These are phyloP conservation scores for Hirudinaria manillensis DNA, from an alignment of 2,888 invertebrate genomes.

Conservation along the genomic window DNA sequence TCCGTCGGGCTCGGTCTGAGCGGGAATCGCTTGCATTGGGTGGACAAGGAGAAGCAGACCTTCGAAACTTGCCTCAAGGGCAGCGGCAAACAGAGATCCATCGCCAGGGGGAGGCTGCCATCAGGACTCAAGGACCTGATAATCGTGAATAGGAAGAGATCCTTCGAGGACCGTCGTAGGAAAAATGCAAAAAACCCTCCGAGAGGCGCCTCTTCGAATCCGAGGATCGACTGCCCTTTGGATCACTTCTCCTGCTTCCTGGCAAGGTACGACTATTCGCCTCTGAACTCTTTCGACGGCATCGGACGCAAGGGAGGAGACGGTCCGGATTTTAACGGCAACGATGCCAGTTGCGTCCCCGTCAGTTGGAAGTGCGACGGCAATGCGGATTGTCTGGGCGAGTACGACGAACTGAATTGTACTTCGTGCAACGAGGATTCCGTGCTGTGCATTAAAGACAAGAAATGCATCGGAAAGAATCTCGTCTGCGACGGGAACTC, in stretches of 20 bases:
- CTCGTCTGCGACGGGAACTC: not conserved
- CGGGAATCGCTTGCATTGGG: not conserved
- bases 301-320: not conserved
- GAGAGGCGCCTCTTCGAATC: too few relatives aligned
- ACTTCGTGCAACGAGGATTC: not conserved
- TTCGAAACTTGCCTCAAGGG: not conserved
- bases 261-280: not conserved
- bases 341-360: conserved; percentile 18
- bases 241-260: conserved; percentile 3
- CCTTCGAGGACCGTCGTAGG: not conserved
- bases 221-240: not conserved
- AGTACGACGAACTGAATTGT: conserved; percentile 9
- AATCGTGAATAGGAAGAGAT: not conserved
- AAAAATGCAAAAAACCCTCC: not conserved
- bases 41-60: not conserved
- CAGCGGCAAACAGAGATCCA: not conserved
- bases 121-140: not conserved
- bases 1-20: not conserved
- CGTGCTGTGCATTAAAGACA: not conserved
- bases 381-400: conserved; percentile 3
- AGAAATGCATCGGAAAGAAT: not conserved
- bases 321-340: not conserved
- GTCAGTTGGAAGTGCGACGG: conserved; percentile 21
- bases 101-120: not conserved
- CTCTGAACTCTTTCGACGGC: not conserved